Base-by-base conservation (phyloP, 2,113 vertebrate genomes). In the Aegotheles bennettii region DNA sequence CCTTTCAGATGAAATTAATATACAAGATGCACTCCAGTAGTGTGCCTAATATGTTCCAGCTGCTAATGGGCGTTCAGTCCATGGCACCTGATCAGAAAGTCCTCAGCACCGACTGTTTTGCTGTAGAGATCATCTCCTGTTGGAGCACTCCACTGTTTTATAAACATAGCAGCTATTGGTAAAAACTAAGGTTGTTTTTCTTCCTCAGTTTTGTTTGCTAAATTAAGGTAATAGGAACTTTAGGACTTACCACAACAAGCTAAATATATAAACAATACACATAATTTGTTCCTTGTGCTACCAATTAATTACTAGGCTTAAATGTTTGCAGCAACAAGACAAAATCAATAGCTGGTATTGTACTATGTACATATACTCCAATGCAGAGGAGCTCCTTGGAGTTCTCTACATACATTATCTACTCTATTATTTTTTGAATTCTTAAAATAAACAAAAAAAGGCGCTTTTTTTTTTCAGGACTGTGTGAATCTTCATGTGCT, bases 1-100 rank as follows among this genome's bases (percentile, higher is more conserved):
- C 42, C 86, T 92, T 86, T 95, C 83, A 94, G 89, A 53, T 86
- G n/a, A 77, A 80, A 84, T 69, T 60, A 54, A 51, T 78, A 25
- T 6, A 84, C 69, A 73, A 89, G 54, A 43, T 91, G 40, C 54
- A 23, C 54, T 80, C 63, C 25, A 48, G n/a, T 7, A 48, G 24
- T 5, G 14, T 83, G 57, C 53, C 64, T 86, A n/a, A 47, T 76
- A 15, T 9, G 11, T 28, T 95, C 71, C 86, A 89, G 4, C n/a
- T 74, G 80, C 59, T 95, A 36, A 80, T 73, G 84, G 89, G 76
- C 80, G 23, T 69, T 80, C 75, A 64, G 40, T 56, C 83, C 3
- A 1, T 90, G 83, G 91, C 75, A 73, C 35, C 53, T 60, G 61
- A 17, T 83, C 83, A 92, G 80, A 57, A 90, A 77, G 40, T 57